Evolutionary conservation across 2,797 vertebrate genomes (phyloP), one percentile per base, ranked within the genome.

Genomic region (Coregonus suidteri): DNA sequence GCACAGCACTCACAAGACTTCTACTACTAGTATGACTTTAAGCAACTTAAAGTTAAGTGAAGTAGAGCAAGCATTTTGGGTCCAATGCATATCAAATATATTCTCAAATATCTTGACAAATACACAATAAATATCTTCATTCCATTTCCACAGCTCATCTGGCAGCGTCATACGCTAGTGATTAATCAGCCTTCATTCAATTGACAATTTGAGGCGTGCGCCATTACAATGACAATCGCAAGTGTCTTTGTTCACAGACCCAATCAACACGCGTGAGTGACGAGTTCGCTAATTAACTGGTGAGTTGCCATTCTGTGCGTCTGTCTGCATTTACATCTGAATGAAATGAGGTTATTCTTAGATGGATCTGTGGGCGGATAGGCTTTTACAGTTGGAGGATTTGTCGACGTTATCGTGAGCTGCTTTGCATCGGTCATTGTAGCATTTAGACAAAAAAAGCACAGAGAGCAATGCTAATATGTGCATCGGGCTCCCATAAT

Each of bases 271-370:
- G 30, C 34, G 2, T 67, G 65, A 37, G 66, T 68, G 66, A 68
- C 66, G 14, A 18, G 31, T 16, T 5, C 15, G 30, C 66, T 68
- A 35, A 35, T 68, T 16, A 16, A 68, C 31, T 34, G 30, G 41
- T 47, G 41, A 47, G 41, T 47, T 9, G 9, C 41, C 66, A 2
- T 68, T 68, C 66, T 68, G 66, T 30, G 66, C 66, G 13, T 35
- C 34, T 15, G 66, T 68, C 66, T 35, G 15, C 66, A 68, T 68
- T 68, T 68, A 35, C 66, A 68, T 68, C 6, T 68, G 66, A 68
- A 68, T 68, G 66, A 35, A 16, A 18, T 20, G 13, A 18, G 66
- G 66, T 34, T 68, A 68, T 68, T 35, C 66, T 68, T 68, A 30
- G 41, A 47, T 47, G 11, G 66, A 35, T 35, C 30, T 15, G 14